Evolutionary conservation across 2,888 invertebrate species (phyloP).

Genomic region (Spodoptera littoralis): DNA sequence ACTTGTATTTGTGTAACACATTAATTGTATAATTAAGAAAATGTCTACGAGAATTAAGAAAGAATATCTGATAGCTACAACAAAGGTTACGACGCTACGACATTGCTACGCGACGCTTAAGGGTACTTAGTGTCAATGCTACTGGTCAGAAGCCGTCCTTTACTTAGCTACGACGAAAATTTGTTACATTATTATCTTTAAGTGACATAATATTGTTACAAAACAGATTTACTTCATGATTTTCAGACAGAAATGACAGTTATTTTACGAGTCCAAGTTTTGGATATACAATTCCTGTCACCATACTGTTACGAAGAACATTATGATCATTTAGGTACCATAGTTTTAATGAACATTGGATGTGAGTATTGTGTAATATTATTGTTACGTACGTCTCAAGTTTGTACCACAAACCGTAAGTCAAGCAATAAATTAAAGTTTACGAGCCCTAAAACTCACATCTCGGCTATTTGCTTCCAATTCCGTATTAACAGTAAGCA

Average conservation of each 20-base stretch:
- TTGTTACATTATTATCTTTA: no score
- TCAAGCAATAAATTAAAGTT: slow-evolving; percentile 40
- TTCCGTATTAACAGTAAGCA: slow-evolving; percentile 33
- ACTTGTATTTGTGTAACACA: no score
- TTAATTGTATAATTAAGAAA: background rate
- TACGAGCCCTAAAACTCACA: slow-evolving; percentile 46
- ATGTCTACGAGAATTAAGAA: background rate
- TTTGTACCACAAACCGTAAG: slow-evolving; percentile 15
- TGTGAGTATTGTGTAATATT: no score
- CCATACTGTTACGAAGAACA: no score
- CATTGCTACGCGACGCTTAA: slow-evolving; percentile 22
- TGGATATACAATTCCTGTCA: background rate
- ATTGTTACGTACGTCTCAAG: no score
- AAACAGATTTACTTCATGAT: no score
- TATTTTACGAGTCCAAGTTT: background rate
- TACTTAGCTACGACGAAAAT: no score
- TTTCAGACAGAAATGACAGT: background rate
- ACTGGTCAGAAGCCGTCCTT: background rate
- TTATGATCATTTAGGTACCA: no score
- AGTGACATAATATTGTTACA: no score
- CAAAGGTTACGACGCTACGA: slow-evolving; percentile 29
- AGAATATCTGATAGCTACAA: slow-evolving; percentile 21
- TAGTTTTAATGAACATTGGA: no score
- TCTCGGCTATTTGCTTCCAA: slow-evolving; percentile 40
- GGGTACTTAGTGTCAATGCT: background rate